Conservation (phyloP, 2,888 invertebrate species). For the Drosophila anomalata region DNA sequence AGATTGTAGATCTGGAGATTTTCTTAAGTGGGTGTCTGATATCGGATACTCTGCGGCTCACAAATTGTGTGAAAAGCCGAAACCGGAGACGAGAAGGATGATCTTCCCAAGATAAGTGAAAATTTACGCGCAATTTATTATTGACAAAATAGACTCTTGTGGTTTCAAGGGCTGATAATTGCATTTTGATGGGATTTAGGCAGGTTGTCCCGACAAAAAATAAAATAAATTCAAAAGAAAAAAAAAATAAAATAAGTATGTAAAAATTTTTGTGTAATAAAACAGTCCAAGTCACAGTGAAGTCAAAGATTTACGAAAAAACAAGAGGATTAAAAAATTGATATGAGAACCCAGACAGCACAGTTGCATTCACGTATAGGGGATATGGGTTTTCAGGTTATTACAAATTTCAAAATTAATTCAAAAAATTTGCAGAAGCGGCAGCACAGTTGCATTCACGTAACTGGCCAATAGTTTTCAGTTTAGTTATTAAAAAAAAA, state of each 20-base stretch:
- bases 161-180: constrained; percentile 43
- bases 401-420: too few relatives aligned
- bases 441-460: too few relatives aligned
- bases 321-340: too few relatives aligned
- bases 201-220: constrained; percentile 17
- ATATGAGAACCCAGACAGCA: too few relatives aligned
- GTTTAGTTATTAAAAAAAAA: too few relatives aligned
- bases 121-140: constrained; percentile 52
- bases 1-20: constrained; percentile 1
- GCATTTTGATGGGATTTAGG: constrained; percentile 23
- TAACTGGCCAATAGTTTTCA: too few relatives aligned
- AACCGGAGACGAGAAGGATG: constrained; percentile 22
- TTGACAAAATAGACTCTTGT: constrained; percentile 49
- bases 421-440: too few relatives aligned
- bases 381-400: too few relatives aligned
- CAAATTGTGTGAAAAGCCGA: constrained; percentile 62
- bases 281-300: too few relatives aligned
- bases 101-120: constrained; percentile 40
- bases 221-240: background rate
- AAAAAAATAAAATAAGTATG: background rate
- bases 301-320: background rate
- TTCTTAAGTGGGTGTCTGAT: constrained; percentile 28
- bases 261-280: too few relatives aligned
- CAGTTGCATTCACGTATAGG: too few relatives aligned
- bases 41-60: constrained; percentile 22